phyloP scores from a whole-genome alignment of 2,113 vertebrate genomes.

The Platycercus adscitus region DNA sequence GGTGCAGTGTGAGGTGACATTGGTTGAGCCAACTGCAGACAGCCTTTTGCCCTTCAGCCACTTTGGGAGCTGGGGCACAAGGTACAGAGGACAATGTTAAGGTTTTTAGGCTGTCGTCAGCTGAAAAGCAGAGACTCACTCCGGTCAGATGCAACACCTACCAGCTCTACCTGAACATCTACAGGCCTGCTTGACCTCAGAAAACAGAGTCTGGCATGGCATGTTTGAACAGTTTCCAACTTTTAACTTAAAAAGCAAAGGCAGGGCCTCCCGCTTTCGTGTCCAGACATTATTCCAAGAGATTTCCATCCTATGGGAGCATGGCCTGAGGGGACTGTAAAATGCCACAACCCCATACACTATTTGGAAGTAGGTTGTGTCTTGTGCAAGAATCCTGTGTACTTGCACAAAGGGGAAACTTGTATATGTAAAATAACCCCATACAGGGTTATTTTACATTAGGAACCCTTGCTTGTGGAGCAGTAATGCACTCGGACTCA shows the following conservation, averaged over 20 bases:
- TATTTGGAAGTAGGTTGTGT: neutral
- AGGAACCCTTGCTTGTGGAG: neutral
- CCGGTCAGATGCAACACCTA: neutral
- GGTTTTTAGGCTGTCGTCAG: neutral
- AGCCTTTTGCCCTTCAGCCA: neutral
- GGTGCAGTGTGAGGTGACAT: fast-evolving
- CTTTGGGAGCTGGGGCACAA: neutral
- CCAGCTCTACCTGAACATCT: neutral
- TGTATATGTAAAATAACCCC: neutral
- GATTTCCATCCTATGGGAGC: neutral
- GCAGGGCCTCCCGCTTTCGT: neutral
- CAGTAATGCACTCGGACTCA: neutral
- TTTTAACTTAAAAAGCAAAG: conserved; percentile 2
- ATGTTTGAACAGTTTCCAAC: neutral
- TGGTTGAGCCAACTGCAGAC: neutral
- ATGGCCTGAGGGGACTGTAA: neutral
- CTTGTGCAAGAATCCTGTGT: neutral
- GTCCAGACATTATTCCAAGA: neutral
- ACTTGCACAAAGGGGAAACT: neutral
- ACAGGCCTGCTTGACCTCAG: neutral
- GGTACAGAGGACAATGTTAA: neutral
- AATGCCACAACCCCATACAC: neutral
- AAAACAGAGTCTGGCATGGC: neutral
- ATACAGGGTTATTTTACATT: neutral
- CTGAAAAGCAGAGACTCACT: neutral